Base-by-base conservation (phyloP, 1,140 invertebrate species). In the Lordiphosa mommai region DNA sequence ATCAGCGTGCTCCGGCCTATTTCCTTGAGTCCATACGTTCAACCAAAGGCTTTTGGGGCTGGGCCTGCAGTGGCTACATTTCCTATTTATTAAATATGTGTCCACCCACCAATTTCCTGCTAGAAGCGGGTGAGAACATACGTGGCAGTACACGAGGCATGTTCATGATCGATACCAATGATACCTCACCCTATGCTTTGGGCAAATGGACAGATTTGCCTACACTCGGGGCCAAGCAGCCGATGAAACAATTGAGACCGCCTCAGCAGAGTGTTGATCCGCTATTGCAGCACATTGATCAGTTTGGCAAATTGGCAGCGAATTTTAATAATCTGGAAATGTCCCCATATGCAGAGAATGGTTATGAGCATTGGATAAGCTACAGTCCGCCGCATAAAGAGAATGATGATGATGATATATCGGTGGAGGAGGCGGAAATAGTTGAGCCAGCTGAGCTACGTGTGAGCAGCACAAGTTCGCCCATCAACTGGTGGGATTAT, bases 11-110 rank as follows among this genome's bases (percentile, higher is more conserved):
- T 0, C 91, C 92, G 0, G 87, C 90, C 2, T 94, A 94, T 56
- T 96, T 92, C 58, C 91, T 92, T 0, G 94, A 95, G 79, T 95
- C 94, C 0, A 93, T 95, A 27, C 93, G 92, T 56, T 90, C 91
- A 1, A 61, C 89, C 2, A 58, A 89, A 2, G 94, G 94, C 1
- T 95, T 95, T 69, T 93, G 91, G 90, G 92, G 92, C 2, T 93
- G 92, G 90, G 90, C 91, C 0, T 94, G 93, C 73, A 76, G 90
- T 7, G 90, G 90, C 1, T 92, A 92, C 56, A 71, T 92, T 0
- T 57, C 89, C 1, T 94, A 92, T 59, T 57, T 93, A 0, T 13
- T 92, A 8, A 92, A 92, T 2, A 73, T 92, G 10, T 94, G 88
- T 64, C 88, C 88, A 3, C 79, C 80, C 1, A 88, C 88, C 0